Percentiles rank a stretch among this genome's conserved stretches.
These are phyloP conservation scores for Abscondita cerata DNA, from an alignment of 2,888 invertebrate genomes.

Conservation along the genomic window DNA sequence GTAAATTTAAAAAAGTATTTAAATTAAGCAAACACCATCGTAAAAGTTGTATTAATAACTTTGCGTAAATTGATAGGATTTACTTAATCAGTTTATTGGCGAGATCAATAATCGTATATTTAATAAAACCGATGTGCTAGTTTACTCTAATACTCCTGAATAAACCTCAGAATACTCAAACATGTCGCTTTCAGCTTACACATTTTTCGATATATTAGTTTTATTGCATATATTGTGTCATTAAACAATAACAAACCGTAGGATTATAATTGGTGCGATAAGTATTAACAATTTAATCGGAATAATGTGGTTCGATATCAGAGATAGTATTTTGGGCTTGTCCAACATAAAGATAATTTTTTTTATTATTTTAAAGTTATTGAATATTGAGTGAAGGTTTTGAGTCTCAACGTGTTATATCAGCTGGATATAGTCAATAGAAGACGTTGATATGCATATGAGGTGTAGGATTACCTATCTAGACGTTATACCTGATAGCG, in stretches of 20 bases:
- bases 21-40: neutral
- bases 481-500: constrained; percentile 56
- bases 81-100: constrained; percentile 21
- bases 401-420: constrained; percentile 23
- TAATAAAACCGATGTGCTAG: constrained; percentile 12
- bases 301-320: neutral
- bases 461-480: constrained; percentile 53
- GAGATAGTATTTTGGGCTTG: no score
- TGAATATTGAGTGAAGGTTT: neutral
- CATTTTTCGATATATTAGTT: no score
- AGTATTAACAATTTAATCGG: no score
- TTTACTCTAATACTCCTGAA: constrained; percentile 8
- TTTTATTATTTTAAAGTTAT: neutral
- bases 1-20: neutral
- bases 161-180: constrained; percentile 13
- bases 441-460: constrained; percentile 39
- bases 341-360: neutral
- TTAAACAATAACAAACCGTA: no score
- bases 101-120: constrained; percentile 15
- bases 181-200: neutral
- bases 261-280: no score
- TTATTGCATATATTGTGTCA: no score
- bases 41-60: neutral
- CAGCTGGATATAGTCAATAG: constrained; percentile 37
- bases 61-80: constrained; percentile 6